Evolutionary conservation across 1,140 invertebrate species (phyloP), one percentile per base, ranked within the genome.

Genomic region (Pseudobourletiella spinata): DNA sequence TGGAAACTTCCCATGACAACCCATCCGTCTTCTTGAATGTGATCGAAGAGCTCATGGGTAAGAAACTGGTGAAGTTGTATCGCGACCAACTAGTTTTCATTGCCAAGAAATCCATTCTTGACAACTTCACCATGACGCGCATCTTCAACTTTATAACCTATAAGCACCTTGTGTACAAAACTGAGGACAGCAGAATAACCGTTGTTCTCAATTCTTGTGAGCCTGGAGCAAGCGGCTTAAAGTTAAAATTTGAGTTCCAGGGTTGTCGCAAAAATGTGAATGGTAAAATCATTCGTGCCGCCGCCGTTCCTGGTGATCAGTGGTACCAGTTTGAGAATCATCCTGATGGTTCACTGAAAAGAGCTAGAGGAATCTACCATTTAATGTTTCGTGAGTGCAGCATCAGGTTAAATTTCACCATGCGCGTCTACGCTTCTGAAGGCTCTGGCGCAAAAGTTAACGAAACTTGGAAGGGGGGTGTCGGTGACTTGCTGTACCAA

Each of bases 381-480:
- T 11, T 32, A 3, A 57, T 57, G 28, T 43, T 57, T n/a, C 29
- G 22, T 16, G 55, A 35, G 4, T 15, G 25, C 18, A 25, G 28
- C n/a, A 16, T 18, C 4, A 48, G 18, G 26, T 18, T 39, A 6
- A 57, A 57, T 57, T 57, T 57, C 30, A 57, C 57, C 6, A 29
- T 59, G 3, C n/a, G 22, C 3, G 18, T 20, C 18, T 32, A 2
- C 4, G 26, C 16, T 3, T 20, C 39, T n/a, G 3, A 4, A 2
- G 15, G 11, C 8, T 39, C 32, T n/a, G 32, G 32, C n/a, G 8
- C 32, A 8, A 39, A 39, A 39, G n/a, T 11, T 8, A n/a, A 39
- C n/a, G 32, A n/a, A 11, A n/a, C n/a, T 39, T 39, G 32, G 32
- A 39, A 39, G 8, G 32, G 32, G 8, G 32, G 32, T n/a, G 8